Base-by-base conservation (phyloP, 2,113 vertebrate genomes). In the Pleuronectes platessa region DNA sequence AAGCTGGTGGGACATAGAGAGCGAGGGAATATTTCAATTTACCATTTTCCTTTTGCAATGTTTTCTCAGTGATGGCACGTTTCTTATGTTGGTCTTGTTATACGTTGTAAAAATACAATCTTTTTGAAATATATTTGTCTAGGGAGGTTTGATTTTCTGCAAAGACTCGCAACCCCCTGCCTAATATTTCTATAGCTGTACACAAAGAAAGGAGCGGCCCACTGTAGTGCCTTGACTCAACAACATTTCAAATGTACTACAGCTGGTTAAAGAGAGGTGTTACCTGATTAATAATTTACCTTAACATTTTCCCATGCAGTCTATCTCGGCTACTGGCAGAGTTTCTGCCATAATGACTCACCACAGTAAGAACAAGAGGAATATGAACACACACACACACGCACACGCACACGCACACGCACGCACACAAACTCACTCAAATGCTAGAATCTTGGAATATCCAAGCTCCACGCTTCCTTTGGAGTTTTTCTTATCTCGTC, bases 1-100 rank as follows among this genome's bases (percentile, higher is more conserved):
- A 51, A 68, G 37, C 45, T 61, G 37, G 53, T 55, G 71, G 62
- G 60, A 9, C 65, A 62, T 12, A 42, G 60, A 68, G 51, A 64
- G 64, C 67, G 20, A 8, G 74, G 68, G 47, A 69, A 26, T 68
- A 61, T 76, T 76, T 79, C 31, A 71, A 26, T 1, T 1, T 18
- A 4, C 5, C 15, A 15, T 49, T 15, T 49, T 49, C 17, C 45
- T 18, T 18, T 49, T 49, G 45, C 17, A 15, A 18, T 18, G 45
- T 49, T 49, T 49, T 49, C 17, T 18, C 45, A 49, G 14, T 49
- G 45, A 60, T 21, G 54, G 17, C 40, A 63, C 58, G 2, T 26
- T 65, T 64, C 18, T 37, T 59, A 26, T 40, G 69, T 69, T 42
- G 42, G 54, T 71, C 54, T 64, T 76, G 35, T 62, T 62, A 49